Evolutionary conservation across 1,140 invertebrate genomes (phyloP), one percentile per base, ranked within the genome.

Genomic region (Drosophila sturtevanti): DNA sequence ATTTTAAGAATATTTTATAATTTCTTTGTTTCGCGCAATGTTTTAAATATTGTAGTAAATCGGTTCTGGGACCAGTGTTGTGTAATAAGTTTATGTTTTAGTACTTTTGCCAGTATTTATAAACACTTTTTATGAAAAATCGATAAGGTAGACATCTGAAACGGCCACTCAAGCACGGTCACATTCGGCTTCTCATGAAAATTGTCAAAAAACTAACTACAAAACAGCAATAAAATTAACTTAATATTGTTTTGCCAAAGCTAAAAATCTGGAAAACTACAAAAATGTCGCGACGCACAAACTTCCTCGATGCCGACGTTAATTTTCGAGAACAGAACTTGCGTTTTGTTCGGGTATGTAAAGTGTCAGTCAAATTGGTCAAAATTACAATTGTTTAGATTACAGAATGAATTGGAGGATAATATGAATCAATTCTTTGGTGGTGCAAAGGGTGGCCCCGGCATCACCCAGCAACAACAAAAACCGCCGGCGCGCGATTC

Each of bases 251-350:
- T 41, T 38, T 16, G 21, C n/a, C 12, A 12, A 48, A 38, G 35
- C 34, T 48, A n/a, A 61, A 51, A 16, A 9, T 4, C 14, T 22
- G 3, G 11, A 52, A 31, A 38, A 38, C 58, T 10, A 34, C 21
- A 7, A 55, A 55, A 27, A 91, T 91, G 89, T 44, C 85, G 18
- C 74, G 72, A n/a, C 82, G 72, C 38, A 58, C 60, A 4, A 91
- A 91, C 67, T 91, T 82, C 51, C 60, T 91, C 0, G 90, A 91
- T 55, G 76, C 77, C 60, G 90, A 80, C 63, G 79, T 80, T 24
- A 90, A 89, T 63, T 91, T 92, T 63, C 81, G 92, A 4, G 93
- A 93, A 35, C 85, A 91, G n/a, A 93, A 93, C 73, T 72, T 93
- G 59, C 79, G 82, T 24, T 90, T 93, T 68, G 90, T 92, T 2